Evolutionary conservation across 2,888 invertebrate genomes (phyloP), one percentile per base, ranked within the genome.

Genomic region (Onchidella celtica): DNA sequence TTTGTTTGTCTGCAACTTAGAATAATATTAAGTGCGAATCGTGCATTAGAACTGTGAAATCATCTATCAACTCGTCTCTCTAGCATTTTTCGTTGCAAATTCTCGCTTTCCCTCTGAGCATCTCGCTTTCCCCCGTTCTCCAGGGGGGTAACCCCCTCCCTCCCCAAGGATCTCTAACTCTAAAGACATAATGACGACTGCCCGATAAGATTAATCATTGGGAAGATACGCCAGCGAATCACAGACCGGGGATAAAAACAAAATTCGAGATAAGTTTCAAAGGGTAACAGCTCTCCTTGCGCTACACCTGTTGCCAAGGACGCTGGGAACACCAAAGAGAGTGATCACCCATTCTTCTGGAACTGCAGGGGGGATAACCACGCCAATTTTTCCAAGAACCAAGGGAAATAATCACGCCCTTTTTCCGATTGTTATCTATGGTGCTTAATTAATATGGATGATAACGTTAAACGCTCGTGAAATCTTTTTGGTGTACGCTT

Each of bases 281-380:
- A 73, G 73, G 73, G 73, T 0, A 61, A 73, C 73, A 61, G 61
- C 61, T 73, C 73, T 57, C 73, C n/a, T 61, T 55, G 34, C 24
- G 59, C 17, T 73, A 61, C 73, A 73, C 73, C 73, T 73, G 73
- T 73, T 73, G 32, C 59, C 27, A 73, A 14, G 73, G 73, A 73
- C 73, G 59, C 73, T 61, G 61, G 24, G 34, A 36, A 38, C 73
- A 61, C 32, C 1, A 32, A 17, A 0, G 59, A 47, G 47, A 38
- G 38, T 24, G 57, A 73, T 73, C 59, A 36, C 36, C 38, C 55
- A 34, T 73, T 59, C n/a, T 36, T 73, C 24, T 9, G 24, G 14
- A 40, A 32, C 73, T 24, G 29, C 34, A 38, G 27, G 17, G n/a
- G 61, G 57, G 34, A 36, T 59, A 59, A 34, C 27, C 36, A 73